These are phyloP conservation scores for Erethizon dorsatum DNA, from an alignment of 2,797 vertebrate genomes.

Conservation along the genomic window DNA sequence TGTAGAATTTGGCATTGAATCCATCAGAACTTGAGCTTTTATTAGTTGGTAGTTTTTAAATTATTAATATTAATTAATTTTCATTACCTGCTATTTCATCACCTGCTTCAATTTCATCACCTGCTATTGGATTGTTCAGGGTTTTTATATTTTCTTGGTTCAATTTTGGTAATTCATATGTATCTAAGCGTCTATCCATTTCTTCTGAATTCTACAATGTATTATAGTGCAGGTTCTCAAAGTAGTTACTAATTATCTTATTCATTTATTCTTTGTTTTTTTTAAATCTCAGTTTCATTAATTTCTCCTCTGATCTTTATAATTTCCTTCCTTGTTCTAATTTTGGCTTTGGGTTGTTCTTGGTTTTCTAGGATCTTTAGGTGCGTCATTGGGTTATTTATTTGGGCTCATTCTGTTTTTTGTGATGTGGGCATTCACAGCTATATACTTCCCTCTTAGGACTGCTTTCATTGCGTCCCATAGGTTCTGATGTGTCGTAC, in stretches of 20 bases:
- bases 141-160: neutral
- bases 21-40: neutral
- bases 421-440: neutral
- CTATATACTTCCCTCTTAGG: neutral
- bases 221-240: neutral
- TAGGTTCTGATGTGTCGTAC: neutral
- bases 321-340: neutral
- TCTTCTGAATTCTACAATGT: neutral
- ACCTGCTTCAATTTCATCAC: neutral
- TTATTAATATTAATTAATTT: no score
- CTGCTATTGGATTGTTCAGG: neutral
- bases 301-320: neutral
- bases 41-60: no score
- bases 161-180: neutral
- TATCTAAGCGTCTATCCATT: neutral
- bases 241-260: neutral
- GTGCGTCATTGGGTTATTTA: neutral
- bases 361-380: neutral
- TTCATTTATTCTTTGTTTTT: neutral
- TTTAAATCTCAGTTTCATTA: neutral
- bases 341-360: neutral
- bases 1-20: neutral
- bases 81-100: no score
- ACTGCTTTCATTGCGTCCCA: neutral
- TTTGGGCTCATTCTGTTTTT: neutral